Base-by-base conservation (phyloP, 2,113 vertebrate genomes). In the Hippocampus comes region DNA sequence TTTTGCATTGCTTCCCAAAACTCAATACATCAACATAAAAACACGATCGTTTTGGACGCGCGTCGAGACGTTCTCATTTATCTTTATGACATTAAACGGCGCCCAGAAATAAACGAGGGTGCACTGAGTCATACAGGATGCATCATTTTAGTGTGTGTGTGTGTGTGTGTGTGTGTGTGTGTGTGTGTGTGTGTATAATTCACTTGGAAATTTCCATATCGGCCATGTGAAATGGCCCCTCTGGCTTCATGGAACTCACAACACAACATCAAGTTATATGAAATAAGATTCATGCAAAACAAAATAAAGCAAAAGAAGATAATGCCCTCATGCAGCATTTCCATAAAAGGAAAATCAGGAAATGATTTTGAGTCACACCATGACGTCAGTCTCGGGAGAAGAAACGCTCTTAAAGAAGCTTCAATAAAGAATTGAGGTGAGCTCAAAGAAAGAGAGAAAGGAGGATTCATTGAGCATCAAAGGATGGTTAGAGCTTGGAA, bases 341-440 rank as follows among this genome's bases (percentile, higher is more conserved):
- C 12, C 63, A 64, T 43, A 2, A 63, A 63, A 2, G 43, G 9
- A 6, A 42, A 42, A 64, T 18, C 0, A 6, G 4, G 14, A 43
- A 11, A 6, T n/a, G 81, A 80, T 80, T 51, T 68, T 70, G 56
- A 60, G 78, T 80, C 77, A 86, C 87, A 87, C 87, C 83, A 67
- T 82, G 72, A 71, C 67, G 74, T 72, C 73, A 72, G 65, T 71
- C 64, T 72, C 21, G 0, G 9, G 55, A 84, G 82, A 80, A 80
- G 77, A 74, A 82, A 74, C 75, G 56, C 70, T 73, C 80, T 88
- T 87, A 77, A 87, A 88, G 61, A 80, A 78, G 84, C 86, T 84
- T 83, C 57, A 2, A 81, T 76, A 49, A 73, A 61, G 79, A 27
- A 73, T 77, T 70, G 72, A 42, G 59, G 55, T 72, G 71, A 5